phyloP scores from a whole-genome alignment of 1,140 invertebrate genomes.

The Drosophila albomicans region DNA sequence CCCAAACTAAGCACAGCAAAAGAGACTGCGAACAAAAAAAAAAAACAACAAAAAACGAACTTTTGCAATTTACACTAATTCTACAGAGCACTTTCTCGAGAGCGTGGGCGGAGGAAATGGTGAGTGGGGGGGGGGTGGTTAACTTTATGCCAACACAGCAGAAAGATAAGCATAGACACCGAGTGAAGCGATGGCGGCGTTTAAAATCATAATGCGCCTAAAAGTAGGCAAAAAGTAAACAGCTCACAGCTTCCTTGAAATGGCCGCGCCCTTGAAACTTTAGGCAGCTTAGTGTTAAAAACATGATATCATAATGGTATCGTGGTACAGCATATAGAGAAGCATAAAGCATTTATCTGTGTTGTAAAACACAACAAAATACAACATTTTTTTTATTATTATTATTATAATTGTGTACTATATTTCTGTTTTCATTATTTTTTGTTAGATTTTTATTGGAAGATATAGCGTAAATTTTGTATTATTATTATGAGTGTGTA shows the following conservation, averaged over 20 bases:
- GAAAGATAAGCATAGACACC: constrained; percentile 19
- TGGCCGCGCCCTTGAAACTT: constrained; percentile 30
- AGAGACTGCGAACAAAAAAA: constrained; percentile 5
- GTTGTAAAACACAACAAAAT: neutral
- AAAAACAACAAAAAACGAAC: constrained; percentile 21
- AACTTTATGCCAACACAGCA: constrained; percentile 35
- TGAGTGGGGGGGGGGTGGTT: neutral
- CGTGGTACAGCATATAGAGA: neutral
- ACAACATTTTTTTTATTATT: too few relatives aligned
- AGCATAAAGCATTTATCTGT: neutral
- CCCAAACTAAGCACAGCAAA: constrained; percentile 32
- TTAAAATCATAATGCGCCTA: constrained; percentile 43
- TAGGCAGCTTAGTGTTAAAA: neutral
- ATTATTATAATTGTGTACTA: too few relatives aligned
- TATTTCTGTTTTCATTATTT: too few relatives aligned
- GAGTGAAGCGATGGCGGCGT: neutral
- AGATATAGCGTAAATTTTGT: too few relatives aligned
- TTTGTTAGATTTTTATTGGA: too few relatives aligned
- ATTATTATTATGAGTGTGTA: too few relatives aligned
- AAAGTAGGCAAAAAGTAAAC: constrained; percentile 40
- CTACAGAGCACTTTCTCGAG: constrained; percentile 15
- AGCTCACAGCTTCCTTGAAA: neutral
- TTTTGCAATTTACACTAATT: constrained; percentile 59
- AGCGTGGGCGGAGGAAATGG: neutral
- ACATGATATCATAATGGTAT: constrained; percentile 18